These are phyloP conservation scores for Pitangus sulphuratus DNA, from an alignment of 2,797 vertebrate species.

Conservation along the genomic window DNA sequence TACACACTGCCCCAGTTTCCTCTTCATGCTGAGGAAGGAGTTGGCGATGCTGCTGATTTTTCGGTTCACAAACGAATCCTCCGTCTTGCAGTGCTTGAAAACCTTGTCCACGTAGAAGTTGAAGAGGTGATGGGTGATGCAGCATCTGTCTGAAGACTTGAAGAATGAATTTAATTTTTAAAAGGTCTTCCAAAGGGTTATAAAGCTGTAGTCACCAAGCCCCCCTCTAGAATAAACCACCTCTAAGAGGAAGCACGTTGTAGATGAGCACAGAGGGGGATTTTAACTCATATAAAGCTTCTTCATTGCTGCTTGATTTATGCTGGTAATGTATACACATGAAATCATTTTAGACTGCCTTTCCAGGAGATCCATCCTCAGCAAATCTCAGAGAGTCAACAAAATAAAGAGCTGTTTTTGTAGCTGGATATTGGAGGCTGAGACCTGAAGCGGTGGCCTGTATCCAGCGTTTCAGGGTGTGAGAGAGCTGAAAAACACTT, in stretches of 20 bases:
- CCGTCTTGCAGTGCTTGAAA: conserved; percentile 69
- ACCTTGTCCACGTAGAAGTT: conserved; percentile 76
- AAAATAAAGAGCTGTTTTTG: neutral
- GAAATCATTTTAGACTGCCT: neutral
- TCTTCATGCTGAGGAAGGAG: conserved; percentile 73
- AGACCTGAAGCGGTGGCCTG: neutral
- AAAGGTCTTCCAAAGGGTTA: neutral
- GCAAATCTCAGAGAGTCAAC: neutral
- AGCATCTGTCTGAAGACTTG: conserved; percentile 75
- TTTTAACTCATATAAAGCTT: neutral
- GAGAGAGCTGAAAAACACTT: neutral
- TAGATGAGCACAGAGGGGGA: neutral
- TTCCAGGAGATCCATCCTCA: neutral
- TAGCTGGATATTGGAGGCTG: neutral
- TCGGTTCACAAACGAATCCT: conserved; percentile 28
- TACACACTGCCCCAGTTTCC: conserved; percentile 67
- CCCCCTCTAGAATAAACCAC: neutral
- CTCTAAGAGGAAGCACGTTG: neutral
- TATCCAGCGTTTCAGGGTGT: rapidly evolving
- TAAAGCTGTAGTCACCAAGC: rapidly evolving
- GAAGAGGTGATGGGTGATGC: conserved; percentile 69
- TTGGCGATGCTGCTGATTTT: conserved; percentile 78
- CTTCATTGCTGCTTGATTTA: neutral
- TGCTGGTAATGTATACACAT: neutral
- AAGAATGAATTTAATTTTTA: neutral